These are phyloP conservation scores for Donacobius atricapilla DNA, from an alignment of 2,113 vertebrate species.

Conservation along the genomic window DNA sequence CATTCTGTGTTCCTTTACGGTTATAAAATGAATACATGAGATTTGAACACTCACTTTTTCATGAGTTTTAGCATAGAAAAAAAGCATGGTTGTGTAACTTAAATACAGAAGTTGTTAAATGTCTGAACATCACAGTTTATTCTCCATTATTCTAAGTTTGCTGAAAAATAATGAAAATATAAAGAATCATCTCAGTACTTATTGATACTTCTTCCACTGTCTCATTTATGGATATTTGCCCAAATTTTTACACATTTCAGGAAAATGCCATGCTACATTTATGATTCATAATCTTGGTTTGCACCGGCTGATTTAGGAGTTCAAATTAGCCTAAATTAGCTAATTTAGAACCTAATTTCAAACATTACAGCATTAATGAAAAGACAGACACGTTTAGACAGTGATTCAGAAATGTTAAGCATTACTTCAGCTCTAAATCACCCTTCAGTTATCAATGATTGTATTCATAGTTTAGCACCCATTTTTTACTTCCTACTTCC, in stretches of 20 bases:
- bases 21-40: too few species aligned
- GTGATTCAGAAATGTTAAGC: background rate
- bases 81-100: background rate
- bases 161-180: background rate
- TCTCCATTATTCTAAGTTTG: background rate
- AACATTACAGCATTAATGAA: background rate
- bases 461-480: background rate
- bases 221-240: background rate
- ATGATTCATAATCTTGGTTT: background rate
- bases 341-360: background rate
- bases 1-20: too few species aligned
- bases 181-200: background rate
- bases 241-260: background rate
- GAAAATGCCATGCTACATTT: background rate
- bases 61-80: background rate
- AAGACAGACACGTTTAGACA: background rate
- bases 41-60: background rate
- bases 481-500: background rate
- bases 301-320: background rate
- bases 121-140: background rate
- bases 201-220: background rate
- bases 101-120: background rate
- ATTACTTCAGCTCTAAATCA: background rate
- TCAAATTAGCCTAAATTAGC: background rate
- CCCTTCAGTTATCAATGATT: background rate